phyloP scores from a whole-genome alignment of 2,113 vertebrate genomes.

The Psittacus erithacus region DNA sequence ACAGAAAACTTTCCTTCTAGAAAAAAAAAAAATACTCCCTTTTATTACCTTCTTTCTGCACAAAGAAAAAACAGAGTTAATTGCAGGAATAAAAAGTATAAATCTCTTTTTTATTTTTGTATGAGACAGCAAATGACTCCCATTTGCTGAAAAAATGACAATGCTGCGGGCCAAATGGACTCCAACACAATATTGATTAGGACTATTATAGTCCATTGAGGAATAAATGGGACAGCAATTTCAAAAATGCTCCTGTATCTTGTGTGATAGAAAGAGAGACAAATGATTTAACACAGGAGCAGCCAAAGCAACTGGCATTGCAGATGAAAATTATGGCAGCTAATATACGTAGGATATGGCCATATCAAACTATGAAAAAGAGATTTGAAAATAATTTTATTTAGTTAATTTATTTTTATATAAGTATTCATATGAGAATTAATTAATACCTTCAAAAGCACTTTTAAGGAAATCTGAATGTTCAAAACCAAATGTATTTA shows the following conservation, averaged over 20 bases:
- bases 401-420: not conserved
- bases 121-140: conserved; percentile 8
- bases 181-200: conserved; percentile 38
- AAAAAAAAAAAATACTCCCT: not conserved
- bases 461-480: not conserved
- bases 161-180: conserved; percentile 3
- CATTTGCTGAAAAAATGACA: conserved; percentile 41
- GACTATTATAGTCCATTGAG: conserved; percentile 18
- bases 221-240: conserved; percentile 3
- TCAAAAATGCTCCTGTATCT: not conserved
- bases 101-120: conserved; percentile 40
- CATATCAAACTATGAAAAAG: not conserved
- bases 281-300: not conserved
- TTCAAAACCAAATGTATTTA: not conserved
- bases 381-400: not conserved
- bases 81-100: not conserved
- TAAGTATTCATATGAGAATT: not conserved
- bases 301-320: not conserved
- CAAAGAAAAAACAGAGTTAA: not conserved
- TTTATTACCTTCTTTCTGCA: not conserved
- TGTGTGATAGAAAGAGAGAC: not conserved
- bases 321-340: not conserved
- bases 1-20: not conserved
- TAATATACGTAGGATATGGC: not conserved
- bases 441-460: not conserved